Base-by-base conservation (phyloP, 2,113 vertebrate genomes). In the Ailurus styani region DNA sequence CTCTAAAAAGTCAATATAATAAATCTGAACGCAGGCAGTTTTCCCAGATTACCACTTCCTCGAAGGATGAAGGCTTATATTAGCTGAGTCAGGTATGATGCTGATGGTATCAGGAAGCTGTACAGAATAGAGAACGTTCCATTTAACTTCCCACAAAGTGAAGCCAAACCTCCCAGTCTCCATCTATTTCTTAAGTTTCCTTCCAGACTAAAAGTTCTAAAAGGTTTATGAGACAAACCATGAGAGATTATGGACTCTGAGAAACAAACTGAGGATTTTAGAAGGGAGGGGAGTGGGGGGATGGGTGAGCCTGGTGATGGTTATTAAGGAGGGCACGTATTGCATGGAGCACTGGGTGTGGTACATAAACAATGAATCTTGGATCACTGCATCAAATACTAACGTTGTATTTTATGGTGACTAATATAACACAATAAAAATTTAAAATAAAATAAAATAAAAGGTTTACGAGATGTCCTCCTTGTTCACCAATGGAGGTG, bases 11-110 rank as follows among this genome's bases (percentile, higher is more conserved):
- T 47, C 84, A 89, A n/a, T n/a, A 45, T 29, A 29, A 68, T 93
- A 84, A 88, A 23, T 37, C 54, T 87, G 27, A 5, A 15, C 47
- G 31, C 8, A 15, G 60, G 78, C 70, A 93, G 37, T 87, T 86
- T 86, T 78, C 60, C 54, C 72, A 64, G 75, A 54, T 86, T 21
- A 40, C 47, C 81, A 73, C 89, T 96, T 78, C 92, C 31, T 31
- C 42, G 89, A 83, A 78, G 37, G 55, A 90, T 45, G 79, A 87
- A 96, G 66, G 50, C 54, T 70, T 86, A 18, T 34, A 52, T 87
- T 34, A 7, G 14, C 62, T 97, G 96, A 97, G 91, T 96, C 97
- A 97, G 92, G 55, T n/a, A 1, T 75, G 79, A 90, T 81, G 73
- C 5, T 40, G 27, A 90, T n/a, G 37, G 29, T 75, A 81, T 45